These are phyloP conservation scores for Emydura subglobosa DNA, from an alignment of 2,113 vertebrate species.

Conservation along the genomic window DNA sequence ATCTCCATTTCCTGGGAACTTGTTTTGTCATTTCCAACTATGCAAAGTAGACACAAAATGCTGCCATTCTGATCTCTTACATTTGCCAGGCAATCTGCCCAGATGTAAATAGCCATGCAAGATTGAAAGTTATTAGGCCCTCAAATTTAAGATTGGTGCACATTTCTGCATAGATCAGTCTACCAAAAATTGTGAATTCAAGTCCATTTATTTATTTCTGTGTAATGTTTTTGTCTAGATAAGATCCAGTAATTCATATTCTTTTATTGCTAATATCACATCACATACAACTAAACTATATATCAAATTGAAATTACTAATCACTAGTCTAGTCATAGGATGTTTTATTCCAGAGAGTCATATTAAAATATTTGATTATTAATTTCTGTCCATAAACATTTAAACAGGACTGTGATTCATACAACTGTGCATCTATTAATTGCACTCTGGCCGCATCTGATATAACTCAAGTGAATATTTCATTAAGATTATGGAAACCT, in stretches of 20 bases:
- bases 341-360: background rate
- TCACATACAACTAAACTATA: background rate
- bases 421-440: constrained; percentile 77
- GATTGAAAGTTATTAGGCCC: background rate
- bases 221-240: background rate
- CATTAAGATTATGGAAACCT: constrained; percentile 91
- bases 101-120: background rate
- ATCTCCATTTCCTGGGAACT: background rate
- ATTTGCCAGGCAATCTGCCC: background rate
- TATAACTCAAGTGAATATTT: constrained; percentile 87
- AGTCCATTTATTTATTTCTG: background rate
- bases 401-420: constrained; percentile 85
- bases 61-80: background rate
- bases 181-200: background rate
- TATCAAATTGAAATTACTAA: background rate
- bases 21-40: background rate
- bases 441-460: constrained; percentile 82
- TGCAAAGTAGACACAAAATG: background rate
- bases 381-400: background rate
- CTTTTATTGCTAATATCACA: background rate
- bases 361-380: background rate
- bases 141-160: background rate
- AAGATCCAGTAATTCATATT: background rate
- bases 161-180: background rate
- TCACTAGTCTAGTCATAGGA: background rate